These are phyloP conservation scores for Eumeta japonica DNA, from an alignment of 1,140 invertebrate species.

Conservation along the genomic window DNA sequence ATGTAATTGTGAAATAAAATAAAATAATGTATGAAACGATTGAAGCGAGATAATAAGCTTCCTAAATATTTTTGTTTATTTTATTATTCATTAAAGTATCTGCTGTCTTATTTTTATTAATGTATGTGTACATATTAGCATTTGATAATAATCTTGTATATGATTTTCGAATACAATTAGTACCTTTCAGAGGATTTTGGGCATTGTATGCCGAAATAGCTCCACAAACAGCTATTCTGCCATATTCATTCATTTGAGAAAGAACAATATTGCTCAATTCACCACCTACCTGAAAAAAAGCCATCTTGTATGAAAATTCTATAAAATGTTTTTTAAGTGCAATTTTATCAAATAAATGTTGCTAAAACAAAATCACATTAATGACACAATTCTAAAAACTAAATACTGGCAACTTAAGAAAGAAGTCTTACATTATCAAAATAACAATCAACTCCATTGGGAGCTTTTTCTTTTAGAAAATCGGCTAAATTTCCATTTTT, in stretches of 20 bases:
- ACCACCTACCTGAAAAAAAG: slow-evolving; percentile 59
- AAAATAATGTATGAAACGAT: no score
- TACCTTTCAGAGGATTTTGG: no score
- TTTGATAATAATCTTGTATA: not conserved
- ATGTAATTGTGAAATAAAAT: no score
- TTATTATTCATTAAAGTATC: no score
- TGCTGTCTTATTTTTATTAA: no score
- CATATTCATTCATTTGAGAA: slow-evolving; percentile 61
- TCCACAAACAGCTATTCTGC: slow-evolving; percentile 64
- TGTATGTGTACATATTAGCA: no score
- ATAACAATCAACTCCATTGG: slow-evolving; percentile 67
- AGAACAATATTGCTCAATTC: slow-evolving; percentile 60
- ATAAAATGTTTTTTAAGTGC: slow-evolving; percentile 1
- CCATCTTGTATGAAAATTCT: no score
- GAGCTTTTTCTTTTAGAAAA: slow-evolving; percentile 61
- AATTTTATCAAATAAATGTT: not conserved
- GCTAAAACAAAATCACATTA: not conserved
- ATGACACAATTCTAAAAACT: not conserved
- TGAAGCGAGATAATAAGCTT: no score
- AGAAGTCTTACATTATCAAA: slow-evolving; percentile 70
- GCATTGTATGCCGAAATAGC: slow-evolving; percentile 62
- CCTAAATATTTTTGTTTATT: no score
- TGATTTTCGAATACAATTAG: not conserved
- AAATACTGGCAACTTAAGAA: no score
- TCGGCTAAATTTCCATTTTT: slow-evolving; percentile 60